Evolutionary conservation across 2,113 vertebrate species (phyloP).

Genomic region (Eretmodus cyanostictus): DNA sequence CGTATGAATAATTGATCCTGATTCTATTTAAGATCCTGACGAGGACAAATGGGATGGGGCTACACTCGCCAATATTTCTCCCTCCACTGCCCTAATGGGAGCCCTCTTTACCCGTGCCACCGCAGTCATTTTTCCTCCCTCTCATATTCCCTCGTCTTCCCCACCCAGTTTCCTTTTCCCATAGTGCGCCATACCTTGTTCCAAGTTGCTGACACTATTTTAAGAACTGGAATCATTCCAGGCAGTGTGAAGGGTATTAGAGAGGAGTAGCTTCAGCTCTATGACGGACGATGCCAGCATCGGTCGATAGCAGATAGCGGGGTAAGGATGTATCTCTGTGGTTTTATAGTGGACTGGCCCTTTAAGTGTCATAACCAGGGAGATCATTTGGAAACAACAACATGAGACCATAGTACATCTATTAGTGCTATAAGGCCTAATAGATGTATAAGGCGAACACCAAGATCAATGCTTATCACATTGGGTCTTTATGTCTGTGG

Average conservation of each 20-base stretch:
- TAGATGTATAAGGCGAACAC: constrained; percentile 26
- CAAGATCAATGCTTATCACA: constrained; percentile 51
- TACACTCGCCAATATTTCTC: constrained; percentile 60
- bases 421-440: constrained; percentile 38
- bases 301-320: neutral
- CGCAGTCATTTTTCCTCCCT: constrained; percentile 43
- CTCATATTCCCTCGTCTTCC: constrained; percentile 27
- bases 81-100: constrained; percentile 56
- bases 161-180: constrained; percentile 19
- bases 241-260: constrained; percentile 18
- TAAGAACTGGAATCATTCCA: constrained; percentile 51
- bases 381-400: constrained; percentile 39
- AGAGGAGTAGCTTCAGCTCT: neutral
- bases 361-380: constrained; percentile 26
- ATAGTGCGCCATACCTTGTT: constrained; percentile 2
- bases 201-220: constrained; percentile 45
- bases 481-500: neutral
- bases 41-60: constrained; percentile 61
- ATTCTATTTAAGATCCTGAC: constrained; percentile 70
- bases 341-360: constrained; percentile 9
- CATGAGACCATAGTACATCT: neutral
- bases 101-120: constrained; percentile 30
- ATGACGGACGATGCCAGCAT: constrained; percentile 2
- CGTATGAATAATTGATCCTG: constrained; percentile 65
- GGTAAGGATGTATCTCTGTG: constrained; percentile 28